These are phyloP conservation scores for Mimachlamys varia DNA, from an alignment of 2,888 invertebrate genomes.

Conservation along the genomic window DNA sequence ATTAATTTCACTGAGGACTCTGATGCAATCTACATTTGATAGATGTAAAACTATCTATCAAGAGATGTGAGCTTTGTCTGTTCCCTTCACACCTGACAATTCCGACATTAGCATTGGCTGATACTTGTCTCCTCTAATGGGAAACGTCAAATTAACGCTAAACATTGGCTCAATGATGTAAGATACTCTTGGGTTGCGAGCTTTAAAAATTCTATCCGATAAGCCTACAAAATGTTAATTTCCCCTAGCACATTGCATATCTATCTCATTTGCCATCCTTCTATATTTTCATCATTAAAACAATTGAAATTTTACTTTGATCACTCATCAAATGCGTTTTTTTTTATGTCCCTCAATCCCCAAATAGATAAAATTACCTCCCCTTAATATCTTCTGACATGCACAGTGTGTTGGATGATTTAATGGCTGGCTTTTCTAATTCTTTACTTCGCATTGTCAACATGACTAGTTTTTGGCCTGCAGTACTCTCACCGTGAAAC, in stretches of 20 bases:
- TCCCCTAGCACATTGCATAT: conserved; percentile 4
- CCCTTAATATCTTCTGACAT: conserved; percentile 12
- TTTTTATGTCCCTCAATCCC: conserved; percentile 1
- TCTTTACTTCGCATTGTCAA: background rate
- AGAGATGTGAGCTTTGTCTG: conserved; percentile 23
- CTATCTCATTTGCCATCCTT: conserved; percentile 27
- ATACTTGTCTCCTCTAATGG: conserved; percentile 28
- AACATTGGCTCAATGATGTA: conserved; percentile 10
- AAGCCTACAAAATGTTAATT: conserved; percentile 24
- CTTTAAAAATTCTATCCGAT: conserved; percentile 36
- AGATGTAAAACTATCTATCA: conserved; percentile 36
- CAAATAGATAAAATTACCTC: conserved; percentile 20
- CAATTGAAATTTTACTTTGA: conserved; percentile 31
- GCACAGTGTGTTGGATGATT: background rate
- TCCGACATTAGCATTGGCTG: conserved; percentile 9
- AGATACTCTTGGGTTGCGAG: background rate
- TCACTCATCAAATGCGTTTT: background rate
- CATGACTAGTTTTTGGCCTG: conserved; percentile 1
- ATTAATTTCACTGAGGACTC: conserved; percentile 17
- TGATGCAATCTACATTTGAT: conserved; percentile 26
- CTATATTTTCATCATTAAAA: conserved; percentile 30
- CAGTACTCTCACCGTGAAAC: background rate
- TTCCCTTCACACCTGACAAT: conserved; percentile 18
- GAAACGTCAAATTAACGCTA: conserved; percentile 30
- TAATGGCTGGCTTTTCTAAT: background rate